phyloP scores from a whole-genome alignment of 2,113 vertebrate species.

The Chaetura pelagica region DNA sequence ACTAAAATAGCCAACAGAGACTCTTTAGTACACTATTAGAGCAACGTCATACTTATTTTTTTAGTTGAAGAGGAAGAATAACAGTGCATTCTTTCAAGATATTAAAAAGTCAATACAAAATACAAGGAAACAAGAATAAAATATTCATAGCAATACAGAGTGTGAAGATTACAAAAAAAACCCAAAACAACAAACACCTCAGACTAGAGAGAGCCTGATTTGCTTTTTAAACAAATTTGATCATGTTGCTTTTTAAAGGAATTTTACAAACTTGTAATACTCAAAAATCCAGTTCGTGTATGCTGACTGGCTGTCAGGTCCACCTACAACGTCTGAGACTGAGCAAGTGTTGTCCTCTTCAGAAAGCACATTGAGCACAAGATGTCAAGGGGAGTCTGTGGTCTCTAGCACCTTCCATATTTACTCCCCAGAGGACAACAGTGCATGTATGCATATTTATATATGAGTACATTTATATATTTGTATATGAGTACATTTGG shows the following conservation, averaged over 20 bases:
- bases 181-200: neutral
- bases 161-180: neutral
- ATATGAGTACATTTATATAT: neutral
- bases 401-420: neutral
- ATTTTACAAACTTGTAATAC: neutral
- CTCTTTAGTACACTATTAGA: neutral
- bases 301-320: neutral
- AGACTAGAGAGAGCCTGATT: neutral
- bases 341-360: neutral
- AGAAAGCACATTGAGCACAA: conserved; percentile 3
- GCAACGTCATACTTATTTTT: neutral
- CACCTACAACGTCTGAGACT: neutral
- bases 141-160: neutral
- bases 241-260: neutral
- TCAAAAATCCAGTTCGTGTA: neutral
- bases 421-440: neutral
- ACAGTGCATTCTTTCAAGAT: neutral
- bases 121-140: neutral
- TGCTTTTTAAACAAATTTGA: neutral
- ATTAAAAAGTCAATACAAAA: neutral
- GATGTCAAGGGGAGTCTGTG: conserved; percentile 8
- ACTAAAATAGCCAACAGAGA: neutral
- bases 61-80: neutral
- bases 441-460: neutral
- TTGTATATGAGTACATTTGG: too few species aligned